A percentile compares a stretch with the other conserved stretches of the same genome.
Conservation (phyloP, 1,140 invertebrate species). For the Pentalonia nigronervosa region DNA sequence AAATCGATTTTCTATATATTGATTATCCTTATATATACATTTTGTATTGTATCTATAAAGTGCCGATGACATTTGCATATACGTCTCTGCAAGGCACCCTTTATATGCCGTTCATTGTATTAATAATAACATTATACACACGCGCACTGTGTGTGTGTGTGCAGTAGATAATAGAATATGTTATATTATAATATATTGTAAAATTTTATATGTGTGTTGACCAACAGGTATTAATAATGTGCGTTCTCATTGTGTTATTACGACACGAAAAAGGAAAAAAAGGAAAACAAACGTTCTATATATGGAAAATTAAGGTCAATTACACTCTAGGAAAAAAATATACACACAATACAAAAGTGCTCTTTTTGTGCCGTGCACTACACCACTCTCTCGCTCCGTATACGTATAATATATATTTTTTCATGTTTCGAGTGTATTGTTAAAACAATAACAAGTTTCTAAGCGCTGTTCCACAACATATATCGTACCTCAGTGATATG, state of each 20-base stretch:
- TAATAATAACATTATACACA: slow-evolving; percentile 34
- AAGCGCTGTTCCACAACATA: slow-evolving; percentile 39
- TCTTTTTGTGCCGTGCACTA: slow-evolving; percentile 41
- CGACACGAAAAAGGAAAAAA: slow-evolving; percentile 39
- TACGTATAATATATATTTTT: slow-evolving; percentile 34
- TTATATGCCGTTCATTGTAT: slow-evolving; percentile 33
- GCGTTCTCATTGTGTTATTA: slow-evolving; percentile 55
- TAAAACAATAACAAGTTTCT: slow-evolving; percentile 56
- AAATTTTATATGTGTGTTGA: slow-evolving; percentile 42
- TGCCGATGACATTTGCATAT: slow-evolving; percentile 45
- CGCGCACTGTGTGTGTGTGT: neutral
- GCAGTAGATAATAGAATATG: neutral
- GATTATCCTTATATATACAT: slow-evolving; percentile 1
- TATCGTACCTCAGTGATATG: slow-evolving; percentile 33
- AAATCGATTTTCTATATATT: neutral
- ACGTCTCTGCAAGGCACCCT: neutral
- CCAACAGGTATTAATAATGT: slow-evolving; percentile 55
- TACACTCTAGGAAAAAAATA: slow-evolving; percentile 35
- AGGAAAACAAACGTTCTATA: slow-evolving; percentile 56
- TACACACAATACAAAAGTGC: slow-evolving; percentile 50
- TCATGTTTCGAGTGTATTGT: slow-evolving; percentile 50
- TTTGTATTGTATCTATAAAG: neutral
- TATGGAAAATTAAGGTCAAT: slow-evolving; percentile 57
- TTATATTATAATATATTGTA: slow-evolving; percentile 30
- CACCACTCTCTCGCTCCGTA: neutral